Base-by-base conservation (phyloP, 2,797 vertebrate species). In the Bradypodion ventrale region DNA sequence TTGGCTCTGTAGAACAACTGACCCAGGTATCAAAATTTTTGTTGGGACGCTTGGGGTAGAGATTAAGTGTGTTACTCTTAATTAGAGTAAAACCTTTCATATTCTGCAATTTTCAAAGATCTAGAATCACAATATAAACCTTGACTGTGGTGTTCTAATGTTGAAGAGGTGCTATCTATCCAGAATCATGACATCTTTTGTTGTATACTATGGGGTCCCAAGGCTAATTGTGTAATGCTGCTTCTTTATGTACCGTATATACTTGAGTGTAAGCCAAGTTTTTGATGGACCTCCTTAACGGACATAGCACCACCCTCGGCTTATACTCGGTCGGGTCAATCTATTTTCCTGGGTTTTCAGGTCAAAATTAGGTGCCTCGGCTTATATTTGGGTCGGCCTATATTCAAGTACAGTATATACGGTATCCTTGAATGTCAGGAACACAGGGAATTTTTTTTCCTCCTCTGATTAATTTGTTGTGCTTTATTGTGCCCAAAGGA, bases 1-100 rank as follows among this genome's bases (percentile, higher is more conserved):
- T 99, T 44, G 99, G 99, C 76, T 99, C 99, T 4, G 98, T 99
- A 88, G 98, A 99, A 93, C 95, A 96, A 5, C 96, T 98, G 87
- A 98, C 97, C 1, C 99, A 99, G 95, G 99, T 99, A 92, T 68
- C 35, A 66, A 70, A 35, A 5, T 5, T 35, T 74, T 74, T 74
- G 37, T 75, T n/a, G 5, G 10, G 9, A 16, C 15, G 10, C 23
- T 15, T 56, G 32, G 23, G 7, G 37, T 5, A 69, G 49, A 80
- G n/a, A 40, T 23, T 35, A 32, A 16, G 46, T 82, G 42, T 44
- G 16, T 66, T 66, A 9, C 73, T n/a, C 32, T 42, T 29, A 40
- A 60, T 6, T 3, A 32, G 13, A 84, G 23, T 32, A 37, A 27
- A 32, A 9, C 37, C 69, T 84, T 59, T 29, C 16, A 46, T 13